Conservation (phyloP, 2,888 invertebrate genomes). For the Trachelus tabidus region DNA sequence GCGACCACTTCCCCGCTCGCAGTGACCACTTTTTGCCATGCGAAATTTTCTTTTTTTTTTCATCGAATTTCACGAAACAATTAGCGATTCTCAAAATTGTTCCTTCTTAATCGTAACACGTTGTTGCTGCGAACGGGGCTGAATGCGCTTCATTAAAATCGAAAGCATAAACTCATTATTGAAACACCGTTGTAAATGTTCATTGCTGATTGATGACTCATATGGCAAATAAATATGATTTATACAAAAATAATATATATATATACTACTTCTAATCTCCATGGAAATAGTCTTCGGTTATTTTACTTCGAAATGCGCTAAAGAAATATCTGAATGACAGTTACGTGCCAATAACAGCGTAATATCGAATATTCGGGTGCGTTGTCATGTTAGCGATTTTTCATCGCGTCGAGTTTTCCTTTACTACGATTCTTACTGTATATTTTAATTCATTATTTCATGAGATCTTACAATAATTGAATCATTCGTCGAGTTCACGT, state of each 20-base stretch:
- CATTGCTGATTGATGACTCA: constrained; percentile 45
- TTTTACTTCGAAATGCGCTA: not conserved
- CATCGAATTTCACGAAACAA: not conserved
- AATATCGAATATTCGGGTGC: not conserved
- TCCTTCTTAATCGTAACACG: not conserved
- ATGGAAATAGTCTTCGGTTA: not conserved
- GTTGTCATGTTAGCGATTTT: not conserved
- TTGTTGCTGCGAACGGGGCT: constrained; percentile 2
- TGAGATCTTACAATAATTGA: not conserved
- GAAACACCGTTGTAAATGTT: constrained; percentile 48
- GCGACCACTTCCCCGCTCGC: constrained; percentile 1
- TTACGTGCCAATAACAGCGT: not conserved
- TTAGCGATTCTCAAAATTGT: not conserved
- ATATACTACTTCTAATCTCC: not conserved
- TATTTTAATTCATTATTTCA: not conserved
- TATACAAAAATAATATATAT: constrained; percentile 36
- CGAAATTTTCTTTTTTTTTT: not conserved
- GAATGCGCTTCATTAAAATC: constrained; percentile 32
- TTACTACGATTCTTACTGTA: not conserved
- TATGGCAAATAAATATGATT: constrained; percentile 53
- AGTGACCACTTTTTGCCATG: not conserved
- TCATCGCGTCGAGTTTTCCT: not conserved
- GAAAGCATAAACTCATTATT: constrained; percentile 48
- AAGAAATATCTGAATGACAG: not conserved
- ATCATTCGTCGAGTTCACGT: not conserved